Conservation (phyloP, 2,888 invertebrate genomes). For the Dichetophora obliterata region DNA sequence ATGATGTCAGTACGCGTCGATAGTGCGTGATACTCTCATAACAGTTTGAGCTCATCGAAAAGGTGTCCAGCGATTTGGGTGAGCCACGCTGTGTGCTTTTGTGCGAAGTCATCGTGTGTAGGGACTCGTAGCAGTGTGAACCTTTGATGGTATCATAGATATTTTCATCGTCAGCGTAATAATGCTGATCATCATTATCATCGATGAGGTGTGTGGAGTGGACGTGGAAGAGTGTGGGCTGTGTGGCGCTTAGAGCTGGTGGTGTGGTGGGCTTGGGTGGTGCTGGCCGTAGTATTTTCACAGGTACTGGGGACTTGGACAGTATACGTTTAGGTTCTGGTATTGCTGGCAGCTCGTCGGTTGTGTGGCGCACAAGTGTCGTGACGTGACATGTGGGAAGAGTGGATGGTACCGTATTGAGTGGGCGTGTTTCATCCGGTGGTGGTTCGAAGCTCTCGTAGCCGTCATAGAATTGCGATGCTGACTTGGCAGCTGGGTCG, state of each 20-base stretch:
- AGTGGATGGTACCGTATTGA: constrained; percentile 24
- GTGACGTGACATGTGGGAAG: too few species aligned
- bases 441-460: constrained; percentile 65
- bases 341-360: constrained; percentile 60
- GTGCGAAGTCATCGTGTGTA: constrained; percentile 51
- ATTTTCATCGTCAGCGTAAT: constrained; percentile 71
- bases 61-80: constrained; percentile 51
- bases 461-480: constrained; percentile 55
- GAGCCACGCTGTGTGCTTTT: background rate
- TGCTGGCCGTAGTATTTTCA: constrained; percentile 46
- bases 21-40: constrained; percentile 67
- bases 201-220: background rate
- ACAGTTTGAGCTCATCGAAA: constrained; percentile 67
- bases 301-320: constrained; percentile 55
- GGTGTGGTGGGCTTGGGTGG: constrained; percentile 14
- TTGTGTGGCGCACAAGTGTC: constrained; percentile 61
- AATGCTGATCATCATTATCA: constrained; percentile 48
- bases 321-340: constrained; percentile 65
- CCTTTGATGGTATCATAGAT: constrained; percentile 77
- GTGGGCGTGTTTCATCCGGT: constrained; percentile 44
- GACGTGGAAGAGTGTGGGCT: background rate
- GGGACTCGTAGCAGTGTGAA: constrained; percentile 67
- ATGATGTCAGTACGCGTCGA: constrained; percentile 44
- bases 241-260: background rate
- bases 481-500: constrained; percentile 26